Evolutionary conservation across 2,888 invertebrate genomes (phyloP).

Genomic region (Neocrepidodera transversa): DNA sequence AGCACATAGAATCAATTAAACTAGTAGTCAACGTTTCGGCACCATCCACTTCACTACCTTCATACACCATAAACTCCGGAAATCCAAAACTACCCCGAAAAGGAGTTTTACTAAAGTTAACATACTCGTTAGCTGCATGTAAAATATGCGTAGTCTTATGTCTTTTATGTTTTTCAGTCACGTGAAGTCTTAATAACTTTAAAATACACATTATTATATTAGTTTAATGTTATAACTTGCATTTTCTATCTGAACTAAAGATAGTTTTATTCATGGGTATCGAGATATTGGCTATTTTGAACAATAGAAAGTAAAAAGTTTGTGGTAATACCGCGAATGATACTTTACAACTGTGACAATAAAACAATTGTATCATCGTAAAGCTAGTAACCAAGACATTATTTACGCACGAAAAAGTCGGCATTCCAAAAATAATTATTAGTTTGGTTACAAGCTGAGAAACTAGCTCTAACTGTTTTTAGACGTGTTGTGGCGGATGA

Average conservation of each 20-base stretch:
- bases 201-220: conserved; percentile 64
- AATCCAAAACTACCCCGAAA: conserved; percentile 38
- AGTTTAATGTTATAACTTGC: conserved; percentile 18
- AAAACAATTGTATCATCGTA: conserved; percentile 39
- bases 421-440: conserved; percentile 39
- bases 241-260: conserved; percentile 16
- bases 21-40: conserved; percentile 39
- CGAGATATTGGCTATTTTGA: conserved; percentile 2
- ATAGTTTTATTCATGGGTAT: conserved; percentile 4
- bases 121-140: conserved; percentile 26
- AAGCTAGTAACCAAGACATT: conserved; percentile 38
- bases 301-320: conserved; percentile 28
- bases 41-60: conserved; percentile 32
- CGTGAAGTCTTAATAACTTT: conserved; percentile 65
- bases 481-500: conserved; percentile 23
- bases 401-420: conserved; percentile 45
- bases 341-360: conserved; percentile 36
- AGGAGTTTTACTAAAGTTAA: conserved; percentile 37
- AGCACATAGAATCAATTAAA: conserved; percentile 38
- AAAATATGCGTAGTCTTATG: conserved; percentile 51
- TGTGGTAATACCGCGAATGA: conserved; percentile 32
- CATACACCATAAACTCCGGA: conserved; percentile 45
- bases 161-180: conserved; percentile 56
- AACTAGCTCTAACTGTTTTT: conserved; percentile 23
- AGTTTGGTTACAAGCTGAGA: conserved; percentile 32